These are phyloP conservation scores for Drosophila takahashii DNA, from an alignment of 1,140 invertebrate genomes.

Conservation along the genomic window DNA sequence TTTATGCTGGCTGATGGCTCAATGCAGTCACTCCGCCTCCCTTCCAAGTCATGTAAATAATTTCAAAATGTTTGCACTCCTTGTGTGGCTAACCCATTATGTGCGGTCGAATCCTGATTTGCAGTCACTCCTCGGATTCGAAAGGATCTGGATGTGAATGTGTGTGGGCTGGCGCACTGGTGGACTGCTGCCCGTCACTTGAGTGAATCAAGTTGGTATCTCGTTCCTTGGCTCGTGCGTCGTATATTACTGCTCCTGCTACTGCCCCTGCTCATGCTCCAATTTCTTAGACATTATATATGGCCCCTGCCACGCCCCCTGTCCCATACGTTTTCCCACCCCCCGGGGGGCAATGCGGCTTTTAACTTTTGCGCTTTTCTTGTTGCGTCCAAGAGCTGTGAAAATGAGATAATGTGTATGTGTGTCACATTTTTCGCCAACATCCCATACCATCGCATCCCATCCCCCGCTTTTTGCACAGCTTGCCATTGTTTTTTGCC, in stretches of 20 bases:
- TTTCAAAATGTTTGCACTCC: slow-evolving; percentile 65
- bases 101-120: slow-evolving; percentile 70
- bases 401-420: slow-evolving; percentile 83
- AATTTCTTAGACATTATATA: slow-evolving; percentile 54
- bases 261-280: slow-evolving; percentile 29
- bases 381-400: slow-evolving; percentile 70
- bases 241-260: slow-evolving; percentile 46
- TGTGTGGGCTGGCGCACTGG: slow-evolving; percentile 8
- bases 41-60: slow-evolving; percentile 48
- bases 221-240: slow-evolving; percentile 36
- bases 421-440: slow-evolving; percentile 70
- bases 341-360: slow-evolving; percentile 49
- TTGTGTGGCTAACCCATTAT: slow-evolving; percentile 68
- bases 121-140: slow-evolving; percentile 27
- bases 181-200: slow-evolving; percentile 41
- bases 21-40: slow-evolving; percentile 36
- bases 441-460: neutral
- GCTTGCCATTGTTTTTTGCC: slow-evolving; percentile 68
- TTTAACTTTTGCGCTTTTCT: slow-evolving; percentile 78
- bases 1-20: slow-evolving; percentile 67
- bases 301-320: slow-evolving; percentile 50
- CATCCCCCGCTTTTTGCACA: slow-evolving; percentile 26
- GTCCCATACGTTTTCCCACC: slow-evolving; percentile 3
- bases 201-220: slow-evolving; percentile 71
- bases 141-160: neutral